These are phyloP conservation scores for Damaliscus lunatus DNA, from an alignment of 2,113 vertebrate genomes.

Conservation along the genomic window DNA sequence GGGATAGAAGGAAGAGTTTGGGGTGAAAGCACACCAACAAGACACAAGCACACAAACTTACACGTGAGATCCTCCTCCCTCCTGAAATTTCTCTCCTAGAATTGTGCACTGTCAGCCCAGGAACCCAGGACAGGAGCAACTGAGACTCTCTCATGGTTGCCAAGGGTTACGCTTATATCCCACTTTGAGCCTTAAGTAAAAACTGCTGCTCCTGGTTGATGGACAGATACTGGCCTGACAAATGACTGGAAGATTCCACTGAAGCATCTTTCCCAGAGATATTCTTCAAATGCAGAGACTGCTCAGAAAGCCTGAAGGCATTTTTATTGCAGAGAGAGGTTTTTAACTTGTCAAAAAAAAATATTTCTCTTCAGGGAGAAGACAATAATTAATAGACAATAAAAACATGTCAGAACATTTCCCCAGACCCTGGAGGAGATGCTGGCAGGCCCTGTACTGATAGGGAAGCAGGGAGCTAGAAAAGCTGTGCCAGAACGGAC, in stretches of 20 bases:
- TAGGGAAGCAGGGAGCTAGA: neutral
- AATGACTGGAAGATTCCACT: neutral
- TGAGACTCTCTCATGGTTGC: neutral
- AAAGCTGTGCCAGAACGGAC: neutral
- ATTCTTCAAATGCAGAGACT: neutral
- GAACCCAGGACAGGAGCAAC: neutral
- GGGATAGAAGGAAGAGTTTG: neutral
- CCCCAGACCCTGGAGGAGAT: neutral
- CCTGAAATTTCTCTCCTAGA: neutral
- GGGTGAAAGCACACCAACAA: neutral
- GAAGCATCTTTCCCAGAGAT: neutral
- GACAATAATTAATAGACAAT: conserved; percentile 41
- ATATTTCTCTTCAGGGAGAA: conserved; percentile 17
- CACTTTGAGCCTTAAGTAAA: neutral
- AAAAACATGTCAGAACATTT: conserved; percentile 36
- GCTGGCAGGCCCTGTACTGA: neutral
- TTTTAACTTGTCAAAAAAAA: conserved; percentile 46
- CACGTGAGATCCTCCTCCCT: neutral
- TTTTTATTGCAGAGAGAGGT: conserved; percentile 20
- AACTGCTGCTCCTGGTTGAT: neutral
- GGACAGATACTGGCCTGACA: neutral
- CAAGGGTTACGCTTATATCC: neutral
- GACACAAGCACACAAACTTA: neutral
- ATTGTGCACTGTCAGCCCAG: neutral
- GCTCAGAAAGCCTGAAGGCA: neutral